These are phyloP conservation scores for Deroplatys truncata DNA, from an alignment of 2,888 invertebrate genomes.

Conservation along the genomic window DNA sequence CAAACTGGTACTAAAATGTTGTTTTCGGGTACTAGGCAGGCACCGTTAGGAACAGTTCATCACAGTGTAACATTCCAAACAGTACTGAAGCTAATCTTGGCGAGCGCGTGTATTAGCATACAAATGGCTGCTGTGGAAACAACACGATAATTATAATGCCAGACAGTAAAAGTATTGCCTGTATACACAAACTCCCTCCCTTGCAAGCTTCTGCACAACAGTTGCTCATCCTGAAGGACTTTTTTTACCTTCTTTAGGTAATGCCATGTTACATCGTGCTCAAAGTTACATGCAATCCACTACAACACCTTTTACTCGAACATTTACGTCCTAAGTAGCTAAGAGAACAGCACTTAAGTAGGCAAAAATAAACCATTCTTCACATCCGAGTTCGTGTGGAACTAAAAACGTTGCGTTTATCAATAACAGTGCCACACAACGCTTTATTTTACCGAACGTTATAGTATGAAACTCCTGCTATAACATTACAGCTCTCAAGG, in stretches of 20 bases:
- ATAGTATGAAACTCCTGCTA: no score
- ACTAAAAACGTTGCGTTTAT: no score
- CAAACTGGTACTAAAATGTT: not conserved
- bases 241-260: not conserved
- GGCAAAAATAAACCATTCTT: no score
- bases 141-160: not conserved
- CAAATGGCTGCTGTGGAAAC: not conserved
- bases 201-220: not conserved
- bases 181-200: not conserved
- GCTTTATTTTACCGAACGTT: no score
- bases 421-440: no score
- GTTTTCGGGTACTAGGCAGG: not conserved
- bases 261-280: not conserved
- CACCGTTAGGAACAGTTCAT: not conserved
- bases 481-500: no score
- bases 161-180: not conserved
- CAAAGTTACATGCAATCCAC: no score
- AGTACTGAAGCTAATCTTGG: not conserved
- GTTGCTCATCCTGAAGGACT: not conserved
- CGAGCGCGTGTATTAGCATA: not conserved
- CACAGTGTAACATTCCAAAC: not conserved
- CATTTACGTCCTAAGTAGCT: no score
- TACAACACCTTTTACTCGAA: no score
- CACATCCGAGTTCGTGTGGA: no score
- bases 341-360: no score